Evolutionary conservation across 2,888 invertebrate genomes (phyloP).

Genomic region (Salticus scenicus): DNA sequence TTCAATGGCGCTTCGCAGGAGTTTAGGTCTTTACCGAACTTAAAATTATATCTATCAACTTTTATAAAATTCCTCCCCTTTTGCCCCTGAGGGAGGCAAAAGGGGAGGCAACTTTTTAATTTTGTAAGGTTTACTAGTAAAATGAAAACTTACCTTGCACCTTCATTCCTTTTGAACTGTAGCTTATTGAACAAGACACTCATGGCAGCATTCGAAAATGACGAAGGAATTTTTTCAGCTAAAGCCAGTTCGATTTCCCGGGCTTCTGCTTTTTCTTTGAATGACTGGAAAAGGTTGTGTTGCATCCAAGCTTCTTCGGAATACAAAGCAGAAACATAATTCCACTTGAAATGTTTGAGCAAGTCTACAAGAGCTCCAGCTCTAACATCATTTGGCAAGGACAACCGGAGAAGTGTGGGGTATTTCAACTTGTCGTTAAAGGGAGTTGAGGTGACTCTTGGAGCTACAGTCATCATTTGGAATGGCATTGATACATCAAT

Average conservation of each 20-base stretch:
- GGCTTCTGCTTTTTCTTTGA: slow-evolving; percentile 37
- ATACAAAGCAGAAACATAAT: slow-evolving; percentile 76
- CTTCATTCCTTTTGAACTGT: slow-evolving; percentile 38
- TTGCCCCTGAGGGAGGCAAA: no score
- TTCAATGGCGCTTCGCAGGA: no score
- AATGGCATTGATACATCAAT: slow-evolving; percentile 70
- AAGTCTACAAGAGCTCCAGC: slow-evolving; percentile 75
- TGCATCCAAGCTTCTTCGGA: slow-evolving; percentile 73
- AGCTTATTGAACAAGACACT: slow-evolving; percentile 42
- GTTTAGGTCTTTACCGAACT: no score
- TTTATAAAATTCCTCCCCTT: no score
- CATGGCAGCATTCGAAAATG: slow-evolving; percentile 47
- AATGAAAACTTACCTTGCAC: slow-evolving; percentile 62
- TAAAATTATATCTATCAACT: no score
- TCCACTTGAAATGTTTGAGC: slow-evolving; percentile 76
- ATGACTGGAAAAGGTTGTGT: slow-evolving; percentile 48
- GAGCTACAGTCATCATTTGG: slow-evolving; percentile 65
- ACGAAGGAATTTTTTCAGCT: slow-evolving; percentile 50
- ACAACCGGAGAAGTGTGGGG: slow-evolving; percentile 73
- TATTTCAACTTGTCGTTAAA: slow-evolving; percentile 73
- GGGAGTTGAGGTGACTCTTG: slow-evolving; percentile 72
- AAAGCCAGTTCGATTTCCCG: slow-evolving; percentile 53
- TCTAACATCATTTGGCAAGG: slow-evolving; percentile 72
- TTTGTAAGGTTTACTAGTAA: no score
- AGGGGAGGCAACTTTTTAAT: no score